phyloP scores from a whole-genome alignment of 2,113 vertebrate genomes.

The Arizona elegans region DNA sequence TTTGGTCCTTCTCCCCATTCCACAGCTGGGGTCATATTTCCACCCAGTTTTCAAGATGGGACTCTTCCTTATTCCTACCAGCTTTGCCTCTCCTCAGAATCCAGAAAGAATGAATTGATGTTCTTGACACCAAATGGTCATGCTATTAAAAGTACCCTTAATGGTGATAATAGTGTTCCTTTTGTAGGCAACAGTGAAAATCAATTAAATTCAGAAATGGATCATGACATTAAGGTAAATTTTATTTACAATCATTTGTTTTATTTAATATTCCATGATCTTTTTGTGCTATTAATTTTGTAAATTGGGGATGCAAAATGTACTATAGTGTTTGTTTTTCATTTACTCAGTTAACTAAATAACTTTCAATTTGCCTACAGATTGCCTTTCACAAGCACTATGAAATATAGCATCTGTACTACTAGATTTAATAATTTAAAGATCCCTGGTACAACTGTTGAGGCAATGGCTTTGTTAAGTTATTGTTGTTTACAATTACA shows the following conservation, averaged over 20 bases:
- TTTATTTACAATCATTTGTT: background rate
- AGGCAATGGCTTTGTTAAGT: background rate
- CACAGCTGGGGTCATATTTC: background rate
- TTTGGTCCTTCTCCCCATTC: background rate
- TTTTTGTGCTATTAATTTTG: background rate
- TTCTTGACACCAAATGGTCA: background rate
- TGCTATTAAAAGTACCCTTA: background rate
- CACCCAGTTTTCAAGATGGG: background rate
- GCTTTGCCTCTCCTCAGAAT: background rate
- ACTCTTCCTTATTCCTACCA: background rate
- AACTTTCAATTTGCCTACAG: background rate
- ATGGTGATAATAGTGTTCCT: background rate
- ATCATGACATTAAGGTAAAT: background rate
- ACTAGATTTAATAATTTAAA: background rate
- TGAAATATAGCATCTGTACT: background rate
- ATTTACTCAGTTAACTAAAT: background rate
- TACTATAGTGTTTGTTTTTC: background rate
- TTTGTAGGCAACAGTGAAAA: background rate
- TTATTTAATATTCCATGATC: background rate
- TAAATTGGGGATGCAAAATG: background rate
- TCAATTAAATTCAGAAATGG: background rate
- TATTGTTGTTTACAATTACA: background rate
- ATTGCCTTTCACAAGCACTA: background rate
- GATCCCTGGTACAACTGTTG: background rate
- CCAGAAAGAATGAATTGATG: background rate